These are phyloP conservation scores for Magallana angulata DNA, from an alignment of 1,140 invertebrate genomes.

Conservation along the genomic window DNA sequence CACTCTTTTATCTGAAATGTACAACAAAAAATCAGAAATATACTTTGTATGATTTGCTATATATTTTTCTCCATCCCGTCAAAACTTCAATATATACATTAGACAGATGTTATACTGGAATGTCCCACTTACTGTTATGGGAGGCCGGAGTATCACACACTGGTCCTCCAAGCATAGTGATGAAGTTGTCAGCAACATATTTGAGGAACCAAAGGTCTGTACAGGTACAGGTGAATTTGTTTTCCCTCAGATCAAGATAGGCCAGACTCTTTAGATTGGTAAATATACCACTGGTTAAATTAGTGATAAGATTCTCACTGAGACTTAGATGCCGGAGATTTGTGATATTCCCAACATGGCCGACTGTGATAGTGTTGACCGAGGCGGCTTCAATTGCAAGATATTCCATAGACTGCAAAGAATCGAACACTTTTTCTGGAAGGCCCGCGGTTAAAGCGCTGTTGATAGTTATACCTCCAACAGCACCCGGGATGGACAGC, in stretches of 20 bases:
- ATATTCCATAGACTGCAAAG: neutral
- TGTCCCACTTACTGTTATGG: constrained; percentile 18
- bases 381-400: constrained; percentile 21
- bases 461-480: constrained; percentile 32
- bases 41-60: no score
- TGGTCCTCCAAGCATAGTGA: constrained; percentile 16
- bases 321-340: constrained; percentile 11
- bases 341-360: neutral
- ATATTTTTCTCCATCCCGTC: no score
- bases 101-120: no score
- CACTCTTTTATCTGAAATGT: neutral
- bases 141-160: constrained; percentile 35
- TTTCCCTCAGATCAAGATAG: constrained; percentile 19
- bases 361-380: neutral
- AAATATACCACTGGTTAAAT: constrained; percentile 26
- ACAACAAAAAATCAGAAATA: neutral
- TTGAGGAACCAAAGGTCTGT: constrained; percentile 37
- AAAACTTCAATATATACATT: no score
- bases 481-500: constrained; percentile 37
- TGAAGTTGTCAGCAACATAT: constrained; percentile 13
- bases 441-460: neutral
- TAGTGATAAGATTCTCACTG: constrained; percentile 29
- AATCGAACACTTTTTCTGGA: constrained; percentile 29
- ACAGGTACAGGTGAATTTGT: constrained; percentile 38
- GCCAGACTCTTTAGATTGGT: constrained; percentile 17